Base-by-base conservation (phyloP, 2,797 vertebrate species). In the Chaetodon trifasciatus region DNA sequence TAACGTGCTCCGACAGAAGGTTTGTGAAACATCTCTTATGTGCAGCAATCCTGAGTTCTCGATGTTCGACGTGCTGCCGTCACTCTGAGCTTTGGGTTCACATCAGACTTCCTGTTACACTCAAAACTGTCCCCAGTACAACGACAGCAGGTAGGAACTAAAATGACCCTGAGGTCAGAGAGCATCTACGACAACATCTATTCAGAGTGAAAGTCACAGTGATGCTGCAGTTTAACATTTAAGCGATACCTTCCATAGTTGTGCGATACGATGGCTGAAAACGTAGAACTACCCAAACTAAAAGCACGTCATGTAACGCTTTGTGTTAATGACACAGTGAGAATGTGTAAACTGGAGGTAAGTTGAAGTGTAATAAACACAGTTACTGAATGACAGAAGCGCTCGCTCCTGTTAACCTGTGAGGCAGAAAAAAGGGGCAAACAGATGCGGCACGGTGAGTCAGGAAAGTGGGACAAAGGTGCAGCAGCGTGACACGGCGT, bases 391-490 rank as follows among this genome's bases (percentile, higher is more conserved):
- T 4, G 16, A n/a, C 10, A 42, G 28, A 42, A 13, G 0, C 1
- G 23, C 23, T 3, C 10, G 3, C 7, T 37, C 3, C 4, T 7
- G 11, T 28, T 21, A 17, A 70, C 46, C 44, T 37, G 21, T 55
- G 46, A 55, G 5, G 8, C 57, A 21, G 4, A 6, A 35, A 64
- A 65, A 23, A 6, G 13, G 46, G 35, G 2, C 32, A 37, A 50
- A 73, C 58, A 60, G 56, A 53, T 44, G 68, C 23, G 11, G 37
- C 11, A 0, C 4, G 57, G 56, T 55, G 76, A 71, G 65, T 74
- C 70, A 62, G 74, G 55, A 23, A 63, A 70, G 28, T 23, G 47
- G 8, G 28, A 21, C 24, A 76, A 58, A 64, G 72, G 66, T 75
- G 83, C 53, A 70, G 21, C 79, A 52, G 58, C 47, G 1, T 3